phyloP scores from a whole-genome alignment of 2,797 vertebrate genomes.

The Babyrousa celebensis region DNA sequence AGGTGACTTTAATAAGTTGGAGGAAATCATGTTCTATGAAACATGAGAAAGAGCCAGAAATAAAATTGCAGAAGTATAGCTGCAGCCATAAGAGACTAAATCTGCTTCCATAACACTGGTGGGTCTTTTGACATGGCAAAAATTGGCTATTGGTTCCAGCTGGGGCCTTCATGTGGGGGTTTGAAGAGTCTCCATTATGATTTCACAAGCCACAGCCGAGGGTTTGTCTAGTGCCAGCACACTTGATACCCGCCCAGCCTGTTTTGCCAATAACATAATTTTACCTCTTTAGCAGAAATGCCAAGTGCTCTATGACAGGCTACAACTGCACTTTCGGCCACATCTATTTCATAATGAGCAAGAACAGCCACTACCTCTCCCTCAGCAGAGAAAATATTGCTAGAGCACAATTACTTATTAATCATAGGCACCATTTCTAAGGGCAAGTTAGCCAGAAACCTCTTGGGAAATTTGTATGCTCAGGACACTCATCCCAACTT shows the following conservation, averaged over 20 bases:
- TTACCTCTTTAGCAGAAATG: slow-evolving; percentile 58
- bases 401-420: slow-evolving; percentile 57
- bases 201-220: neutral
- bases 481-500: slow-evolving; percentile 41
- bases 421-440: slow-evolving; percentile 17
- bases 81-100: neutral
- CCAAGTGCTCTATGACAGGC: slow-evolving; percentile 59
- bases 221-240: neutral
- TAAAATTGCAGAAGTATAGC: slow-evolving; percentile 25
- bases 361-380: slow-evolving; percentile 22
- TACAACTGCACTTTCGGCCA: slow-evolving; percentile 17
- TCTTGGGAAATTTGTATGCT: slow-evolving; percentile 40
- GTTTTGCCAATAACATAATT: slow-evolving; percentile 69
- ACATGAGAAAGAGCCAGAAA: slow-evolving; percentile 62
- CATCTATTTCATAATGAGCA: slow-evolving; percentile 49
- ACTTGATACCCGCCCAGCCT: neutral
- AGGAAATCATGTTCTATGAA: neutral
- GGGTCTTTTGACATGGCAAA: slow-evolving; percentile 2
- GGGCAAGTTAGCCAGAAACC: slow-evolving; percentile 51
- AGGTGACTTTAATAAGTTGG: slow-evolving; percentile 9
- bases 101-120: neutral
- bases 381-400: slow-evolving; percentile 56
- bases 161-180: neutral
- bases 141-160: neutral
- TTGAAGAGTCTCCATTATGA: neutral